These are phyloP conservation scores for Saxidomus purpurata DNA, from an alignment of 1,140 invertebrate species.

Conservation along the genomic window DNA sequence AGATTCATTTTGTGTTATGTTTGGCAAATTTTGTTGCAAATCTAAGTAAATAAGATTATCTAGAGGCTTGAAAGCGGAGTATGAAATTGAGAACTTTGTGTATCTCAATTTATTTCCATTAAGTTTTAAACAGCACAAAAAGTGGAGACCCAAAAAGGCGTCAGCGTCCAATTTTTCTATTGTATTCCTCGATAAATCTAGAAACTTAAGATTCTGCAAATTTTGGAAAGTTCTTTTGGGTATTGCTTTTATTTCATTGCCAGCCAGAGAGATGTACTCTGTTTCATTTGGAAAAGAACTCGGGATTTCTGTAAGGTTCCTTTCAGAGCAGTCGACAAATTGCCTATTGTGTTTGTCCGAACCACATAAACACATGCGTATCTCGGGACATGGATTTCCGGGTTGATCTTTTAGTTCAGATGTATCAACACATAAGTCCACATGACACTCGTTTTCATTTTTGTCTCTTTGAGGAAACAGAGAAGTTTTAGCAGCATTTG, in stretches of 20 bases:
- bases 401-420: too few species aligned
- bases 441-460: too few species aligned
- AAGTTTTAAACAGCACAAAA: not conserved
- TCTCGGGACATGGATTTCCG: too few species aligned
- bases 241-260: not conserved
- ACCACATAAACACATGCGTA: not conserved
- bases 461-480: too few species aligned
- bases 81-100: not conserved
- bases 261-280: not conserved
- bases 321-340: not conserved
- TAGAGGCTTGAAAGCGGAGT: not conserved
- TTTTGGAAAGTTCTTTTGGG: not conserved
- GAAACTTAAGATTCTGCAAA: not conserved
- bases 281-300: not conserved
- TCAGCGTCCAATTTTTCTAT: not conserved
- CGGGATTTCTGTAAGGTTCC: not conserved
- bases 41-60: not conserved
- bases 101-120: not conserved
- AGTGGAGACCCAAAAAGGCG: not conserved
- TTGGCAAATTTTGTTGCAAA: not conserved
- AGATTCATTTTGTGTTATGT: not conserved
- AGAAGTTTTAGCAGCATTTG: too few species aligned
- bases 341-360: not conserved
- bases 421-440: too few species aligned
- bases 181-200: slow-evolving; percentile 21